phyloP scores from a whole-genome alignment of 1,140 invertebrate species.

The Piezodorus guildinii region DNA sequence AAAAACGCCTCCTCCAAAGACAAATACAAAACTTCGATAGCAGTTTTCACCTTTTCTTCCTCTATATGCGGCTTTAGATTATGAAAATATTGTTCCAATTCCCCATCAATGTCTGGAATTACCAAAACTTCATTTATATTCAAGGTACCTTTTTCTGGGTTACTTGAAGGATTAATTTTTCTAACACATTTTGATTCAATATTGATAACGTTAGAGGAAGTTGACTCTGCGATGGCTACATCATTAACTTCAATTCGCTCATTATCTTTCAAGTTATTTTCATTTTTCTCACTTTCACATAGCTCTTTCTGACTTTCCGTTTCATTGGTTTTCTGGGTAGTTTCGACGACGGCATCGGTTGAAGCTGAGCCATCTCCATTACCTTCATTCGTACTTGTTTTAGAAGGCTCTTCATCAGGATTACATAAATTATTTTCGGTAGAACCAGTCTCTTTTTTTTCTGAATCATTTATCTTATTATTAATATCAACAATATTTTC shows the following conservation, averaged over 20 bases:
- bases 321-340: too few species aligned
- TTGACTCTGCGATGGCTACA: neutral
- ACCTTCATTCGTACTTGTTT: too few species aligned
- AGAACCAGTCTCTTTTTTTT: too few species aligned
- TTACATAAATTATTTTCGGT: too few species aligned
- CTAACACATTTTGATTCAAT: neutral
- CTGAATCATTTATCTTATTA: too few species aligned
- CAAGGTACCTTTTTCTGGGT: too few species aligned
- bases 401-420: too few species aligned
- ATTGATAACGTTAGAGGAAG: neutral
- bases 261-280: neutral
- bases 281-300: neutral
- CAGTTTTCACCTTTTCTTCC: constrained; percentile 27
- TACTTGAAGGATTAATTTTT: too few species aligned
- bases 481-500: too few species aligned
- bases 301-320: too few species aligned
- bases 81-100: constrained; percentile 49
- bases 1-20: constrained; percentile 71
- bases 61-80: constrained; percentile 37
- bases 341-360: too few species aligned
- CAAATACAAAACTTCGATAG: constrained; percentile 51
- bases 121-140: constrained; percentile 39
- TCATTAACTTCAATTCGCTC: neutral
- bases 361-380: too few species aligned
- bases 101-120: constrained; percentile 51